phyloP scores from a whole-genome alignment of 2,113 vertebrate genomes.

The Chiloscyllium plagiosum region DNA sequence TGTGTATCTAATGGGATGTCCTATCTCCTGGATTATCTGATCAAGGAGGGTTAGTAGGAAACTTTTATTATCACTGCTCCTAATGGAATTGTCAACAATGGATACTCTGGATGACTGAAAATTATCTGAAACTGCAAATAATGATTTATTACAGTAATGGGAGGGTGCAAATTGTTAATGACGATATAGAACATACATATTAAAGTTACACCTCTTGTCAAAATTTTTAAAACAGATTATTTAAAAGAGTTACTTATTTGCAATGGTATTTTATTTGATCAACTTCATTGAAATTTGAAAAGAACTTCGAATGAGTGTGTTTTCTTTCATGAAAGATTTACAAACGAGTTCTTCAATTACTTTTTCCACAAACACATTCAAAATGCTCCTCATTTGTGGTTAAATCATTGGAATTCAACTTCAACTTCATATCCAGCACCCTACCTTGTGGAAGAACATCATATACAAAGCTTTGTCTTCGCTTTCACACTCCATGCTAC shows the following conservation, averaged over 20 bases:
- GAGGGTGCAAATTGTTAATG: too few relatives aligned
- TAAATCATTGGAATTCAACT: background rate
- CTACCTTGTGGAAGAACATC: background rate
- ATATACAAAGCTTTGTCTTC: background rate
- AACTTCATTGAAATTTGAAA: too few relatives aligned
- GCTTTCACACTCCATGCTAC: background rate
- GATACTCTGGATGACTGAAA: background rate
- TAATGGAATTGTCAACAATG: background rate
- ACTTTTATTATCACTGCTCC: background rate
- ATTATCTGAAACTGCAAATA: too few relatives aligned
- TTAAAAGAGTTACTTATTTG: too few relatives aligned
- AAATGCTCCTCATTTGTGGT: background rate
- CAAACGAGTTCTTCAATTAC: background rate
- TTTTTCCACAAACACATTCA: background rate
- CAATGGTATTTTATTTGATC: too few relatives aligned
- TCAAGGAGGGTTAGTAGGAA: background rate
- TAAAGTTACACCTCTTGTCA: too few relatives aligned
- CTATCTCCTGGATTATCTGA: background rate
- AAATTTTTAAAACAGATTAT: too few relatives aligned
- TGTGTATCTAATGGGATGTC: background rate
- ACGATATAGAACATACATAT: too few relatives aligned
- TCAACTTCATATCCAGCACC: background rate
- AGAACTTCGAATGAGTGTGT: background rate
- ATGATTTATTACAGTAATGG: too few relatives aligned
- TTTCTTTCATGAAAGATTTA: background rate